Evolutionary conservation across 2,113 vertebrate species (phyloP), one percentile per base, ranked within the genome.

Genomic region (Grammatotria lemairii): DNA sequence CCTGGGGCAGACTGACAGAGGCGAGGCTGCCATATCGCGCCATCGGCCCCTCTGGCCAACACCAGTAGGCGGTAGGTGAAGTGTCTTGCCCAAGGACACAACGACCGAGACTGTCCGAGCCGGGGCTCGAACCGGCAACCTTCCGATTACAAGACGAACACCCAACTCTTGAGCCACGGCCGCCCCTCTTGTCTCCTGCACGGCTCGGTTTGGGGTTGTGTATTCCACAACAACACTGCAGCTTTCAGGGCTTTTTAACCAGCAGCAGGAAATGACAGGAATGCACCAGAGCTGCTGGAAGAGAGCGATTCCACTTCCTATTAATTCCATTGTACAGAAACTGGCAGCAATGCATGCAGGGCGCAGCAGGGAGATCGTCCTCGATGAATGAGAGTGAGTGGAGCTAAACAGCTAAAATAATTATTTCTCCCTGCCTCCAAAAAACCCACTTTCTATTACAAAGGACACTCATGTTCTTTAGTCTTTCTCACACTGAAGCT

Each of bases 61-160:
- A 53, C 51, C 19, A 53, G 49, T n/a, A 51, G 42, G 40, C 0
- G 3, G 5, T 2, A 14, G 45, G 45, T 2, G 19, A n/a, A 1
- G 49, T 6, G 49, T n/a, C 19, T n/a, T 0, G 9, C n/a, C 51
- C 3, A 53, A 53, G 9, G n/a, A 53, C 51, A 21, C 51, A 53
- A 4, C 0, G 0, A 2, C 19, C 3, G 0, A 10, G 51, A 10
- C 49, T 19, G 47, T 19, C 47, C 0, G 0, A 51, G 49, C 3
- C 2, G 3, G 49, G 1, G 19, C 1, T n/a, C 9, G 3, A 53
- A n/a, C 19, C 9, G 0, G 9, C 51, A 2, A 53, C 2, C 51
- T 53, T 11, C n/a, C 2, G 1, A 4, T 21, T 54, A 21, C 51
- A 21, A 11, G 1, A 53, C 9, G 0, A 53, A 53, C 19, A 0